Base-by-base conservation (phyloP, 2,113 vertebrate species). In the Apus apus region DNA sequence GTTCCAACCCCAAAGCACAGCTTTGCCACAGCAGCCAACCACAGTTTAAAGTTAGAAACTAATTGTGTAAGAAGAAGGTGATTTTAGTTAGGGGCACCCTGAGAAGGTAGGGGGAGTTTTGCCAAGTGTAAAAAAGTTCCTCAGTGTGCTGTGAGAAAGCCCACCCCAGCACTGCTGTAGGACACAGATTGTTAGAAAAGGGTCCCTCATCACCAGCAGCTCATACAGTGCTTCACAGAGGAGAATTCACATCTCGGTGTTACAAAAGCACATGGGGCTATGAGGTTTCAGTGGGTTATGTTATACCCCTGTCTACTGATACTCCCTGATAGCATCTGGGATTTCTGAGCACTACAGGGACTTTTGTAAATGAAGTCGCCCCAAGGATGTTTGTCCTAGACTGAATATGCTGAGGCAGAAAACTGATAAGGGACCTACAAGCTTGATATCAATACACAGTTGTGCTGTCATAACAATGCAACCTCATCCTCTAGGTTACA, bases 241-340 rank as follows among this genome's bases (percentile, higher is more conserved):
- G 36, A 58, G 53, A 78, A 73, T 25, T 61, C 78, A 38, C 65
- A 66, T 46, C 50, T 89, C 7, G 3, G 66, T 6, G 45, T 32
- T 43, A 15, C 54, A 23, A 45, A 89, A 90, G 26, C 75, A 74
- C 89, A n/a, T 4, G 40, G 95, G 92, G 73, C 77, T 94, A n/a
- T 97, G 91, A 65, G 88, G 75, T 97, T 98, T 97, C 97, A 30
- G 23, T 11, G 27, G 13, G 73, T 89, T 87, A 91, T 5, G 3
- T 88, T 96, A 97, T 87, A 97, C 85, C 81, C 61, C 91, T 72
- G 94, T 87, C 95, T 86, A 57, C 46, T 51, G 23, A 79, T 65
- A 45, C 34, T 66, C 66, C 48, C 45, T 54, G 97, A 97, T 97
- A 96, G 73, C 93, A 97, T 97, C 97, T 96, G 88, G 93, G 93